phyloP scores from a whole-genome alignment of 2,797 vertebrate genomes.

The Thalassophryne amazonica region DNA sequence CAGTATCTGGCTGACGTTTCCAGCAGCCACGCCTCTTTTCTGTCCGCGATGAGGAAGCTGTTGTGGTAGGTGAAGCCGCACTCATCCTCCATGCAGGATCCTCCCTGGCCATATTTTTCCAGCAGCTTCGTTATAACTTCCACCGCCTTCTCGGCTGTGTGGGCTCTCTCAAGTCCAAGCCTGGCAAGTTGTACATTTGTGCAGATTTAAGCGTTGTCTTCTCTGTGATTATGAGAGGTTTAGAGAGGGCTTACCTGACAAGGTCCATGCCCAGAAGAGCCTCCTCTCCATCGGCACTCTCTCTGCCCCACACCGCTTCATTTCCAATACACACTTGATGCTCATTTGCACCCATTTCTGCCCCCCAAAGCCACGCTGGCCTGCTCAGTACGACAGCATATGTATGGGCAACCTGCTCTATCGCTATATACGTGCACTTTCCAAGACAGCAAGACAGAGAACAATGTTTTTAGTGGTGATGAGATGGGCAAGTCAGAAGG shows the following conservation, averaged over 20 bases:
- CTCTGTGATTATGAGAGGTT: background rate
- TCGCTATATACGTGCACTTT: slow-evolving; percentile 91
- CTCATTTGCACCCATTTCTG: slow-evolving; percentile 98
- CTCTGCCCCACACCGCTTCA: slow-evolving; percentile 95
- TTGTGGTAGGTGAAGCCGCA: slow-evolving; percentile 92
- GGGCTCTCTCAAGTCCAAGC: slow-evolving; percentile 92
- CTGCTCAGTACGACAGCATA: slow-evolving; percentile 89
- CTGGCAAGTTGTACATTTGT: slow-evolving; percentile 63
- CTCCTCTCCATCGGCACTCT: slow-evolving; percentile 77
- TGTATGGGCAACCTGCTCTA: slow-evolving; percentile 85
- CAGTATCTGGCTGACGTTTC: slow-evolving; percentile 92
- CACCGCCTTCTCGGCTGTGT: slow-evolving; percentile 89
- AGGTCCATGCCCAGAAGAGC: slow-evolving; percentile 97
- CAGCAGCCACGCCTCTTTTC: slow-evolving; percentile 92
- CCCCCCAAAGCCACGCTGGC: slow-evolving; percentile 97
- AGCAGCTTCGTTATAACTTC: slow-evolving; percentile 86
- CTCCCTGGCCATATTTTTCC: slow-evolving; percentile 91
- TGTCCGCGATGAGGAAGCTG: slow-evolving; percentile 94
- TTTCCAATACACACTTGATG: slow-evolving; percentile 96
- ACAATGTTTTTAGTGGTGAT: slow-evolving; percentile 3
- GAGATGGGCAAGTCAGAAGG: background rate
- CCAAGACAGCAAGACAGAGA: background rate
- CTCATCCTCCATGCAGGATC: slow-evolving; percentile 89
- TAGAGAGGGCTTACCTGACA: slow-evolving; percentile 80
- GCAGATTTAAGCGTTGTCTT: background rate